phyloP scores from a whole-genome alignment of 1,140 invertebrate species.

The Tetragonula clypearis region DNA sequence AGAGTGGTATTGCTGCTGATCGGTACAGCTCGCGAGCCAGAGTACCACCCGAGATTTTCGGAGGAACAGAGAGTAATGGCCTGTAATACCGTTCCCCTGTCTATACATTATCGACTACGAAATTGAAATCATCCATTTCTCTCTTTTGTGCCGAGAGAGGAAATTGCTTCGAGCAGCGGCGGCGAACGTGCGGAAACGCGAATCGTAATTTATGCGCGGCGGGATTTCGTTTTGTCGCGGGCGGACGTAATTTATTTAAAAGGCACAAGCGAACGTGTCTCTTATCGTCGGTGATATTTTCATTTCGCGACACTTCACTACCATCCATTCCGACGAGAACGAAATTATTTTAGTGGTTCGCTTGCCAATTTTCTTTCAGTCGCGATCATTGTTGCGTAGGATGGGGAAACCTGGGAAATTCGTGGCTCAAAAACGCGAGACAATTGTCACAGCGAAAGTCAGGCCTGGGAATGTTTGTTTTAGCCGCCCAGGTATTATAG shows the following conservation, averaged over 20 bases:
- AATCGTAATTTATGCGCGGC: background rate
- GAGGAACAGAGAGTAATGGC: slow-evolving; percentile 42
- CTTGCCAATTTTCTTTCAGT: no score
- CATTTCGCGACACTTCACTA: no score
- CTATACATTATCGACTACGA: slow-evolving; percentile 46
- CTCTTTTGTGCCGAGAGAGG: background rate
- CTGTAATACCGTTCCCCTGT: slow-evolving; percentile 46
- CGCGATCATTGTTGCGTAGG: no score
- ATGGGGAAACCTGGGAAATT: no score
- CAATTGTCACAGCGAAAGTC: no score
- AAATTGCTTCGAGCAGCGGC: background rate
- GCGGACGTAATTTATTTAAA: background rate
- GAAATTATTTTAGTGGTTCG: no score
- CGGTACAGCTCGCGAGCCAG: slow-evolving; percentile 19
- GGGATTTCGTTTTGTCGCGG: background rate
- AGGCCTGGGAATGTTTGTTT: no score
- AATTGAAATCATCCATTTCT: slow-evolving; percentile 49
- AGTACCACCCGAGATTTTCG: slow-evolving; percentile 34
- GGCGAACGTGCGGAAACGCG: background rate
- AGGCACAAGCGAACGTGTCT: background rate
- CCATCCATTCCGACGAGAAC: no score
- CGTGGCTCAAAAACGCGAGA: no score
- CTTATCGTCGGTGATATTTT: no score
- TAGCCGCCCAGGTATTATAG: no score
- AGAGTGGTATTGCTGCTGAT: slow-evolving; percentile 22